phyloP scores from a whole-genome alignment of 1,140 invertebrate genomes.

The Drosophila pseudoananassae region DNA sequence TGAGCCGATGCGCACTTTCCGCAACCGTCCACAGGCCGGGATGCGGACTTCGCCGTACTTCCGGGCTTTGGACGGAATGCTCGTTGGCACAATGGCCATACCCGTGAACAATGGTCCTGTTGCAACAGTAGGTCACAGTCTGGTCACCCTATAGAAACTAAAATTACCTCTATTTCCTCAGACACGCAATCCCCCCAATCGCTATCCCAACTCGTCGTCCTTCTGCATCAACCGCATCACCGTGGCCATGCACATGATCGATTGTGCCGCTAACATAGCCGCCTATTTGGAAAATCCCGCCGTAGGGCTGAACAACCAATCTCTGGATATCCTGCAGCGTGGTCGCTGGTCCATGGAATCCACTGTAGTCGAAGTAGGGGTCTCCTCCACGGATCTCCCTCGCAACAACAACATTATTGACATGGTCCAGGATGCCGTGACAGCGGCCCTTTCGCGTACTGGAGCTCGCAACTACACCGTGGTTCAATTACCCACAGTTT shows the following conservation, averaged over 20 bases:
- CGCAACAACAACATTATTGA: slow-evolving; percentile 83
- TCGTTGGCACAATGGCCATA: slow-evolving; percentile 87
- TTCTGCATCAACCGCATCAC: slow-evolving; percentile 84
- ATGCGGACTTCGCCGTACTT: slow-evolving; percentile 81
- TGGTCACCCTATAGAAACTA: not conserved
- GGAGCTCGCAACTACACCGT: slow-evolving; percentile 76
- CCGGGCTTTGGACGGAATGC: slow-evolving; percentile 78
- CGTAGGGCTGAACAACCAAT: slow-evolving; percentile 77
- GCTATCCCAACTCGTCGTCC: slow-evolving; percentile 77
- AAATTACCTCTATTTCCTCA: not conserved
- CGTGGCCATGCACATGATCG: slow-evolving; percentile 82
- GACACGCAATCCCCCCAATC: slow-evolving; percentile 55
- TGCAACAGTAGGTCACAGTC: slow-evolving; percentile 44
- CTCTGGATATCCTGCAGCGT: slow-evolving; percentile 78
- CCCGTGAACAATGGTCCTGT: slow-evolving; percentile 69
- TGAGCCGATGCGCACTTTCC: slow-evolving; percentile 69
- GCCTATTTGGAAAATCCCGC: slow-evolving; percentile 80
- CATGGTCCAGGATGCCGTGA: slow-evolving; percentile 81
- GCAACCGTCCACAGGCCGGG: slow-evolving; percentile 70
- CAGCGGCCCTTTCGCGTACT: slow-evolving; percentile 74
- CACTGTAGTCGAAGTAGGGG: slow-evolving; percentile 83
- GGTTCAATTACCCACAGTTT: slow-evolving; percentile 74
- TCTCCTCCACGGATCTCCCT: slow-evolving; percentile 77
- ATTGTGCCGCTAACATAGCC: slow-evolving; percentile 83
- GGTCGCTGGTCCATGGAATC: slow-evolving; percentile 84